phyloP scores from a whole-genome alignment of 2,113 vertebrate genomes.

The human region DNA sequence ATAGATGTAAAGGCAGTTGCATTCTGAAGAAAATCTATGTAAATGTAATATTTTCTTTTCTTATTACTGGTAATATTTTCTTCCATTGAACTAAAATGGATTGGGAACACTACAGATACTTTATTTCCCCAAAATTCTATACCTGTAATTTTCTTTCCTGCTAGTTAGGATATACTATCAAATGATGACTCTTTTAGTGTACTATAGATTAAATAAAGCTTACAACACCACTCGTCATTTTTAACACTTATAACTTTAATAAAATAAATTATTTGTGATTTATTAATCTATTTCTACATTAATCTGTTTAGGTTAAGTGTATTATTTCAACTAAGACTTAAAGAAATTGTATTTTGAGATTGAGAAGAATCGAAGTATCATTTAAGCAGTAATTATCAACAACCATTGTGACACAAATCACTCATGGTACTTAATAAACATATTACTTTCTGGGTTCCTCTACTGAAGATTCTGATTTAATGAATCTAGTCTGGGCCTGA shows the following conservation, averaged over 20 bases:
- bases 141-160: neutral
- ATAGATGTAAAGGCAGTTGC: neutral
- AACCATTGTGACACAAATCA: neutral
- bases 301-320: neutral
- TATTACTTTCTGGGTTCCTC: neutral
- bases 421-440: neutral
- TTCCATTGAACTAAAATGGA: neutral
- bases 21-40: neutral
- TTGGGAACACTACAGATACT: neutral
- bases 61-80: neutral
- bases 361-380: neutral
- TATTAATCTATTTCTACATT: neutral
- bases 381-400: neutral
- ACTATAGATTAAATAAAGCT: neutral
- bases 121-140: neutral
- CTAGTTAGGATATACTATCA: neutral
- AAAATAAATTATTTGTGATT: constrained; percentile 29
- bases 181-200: neutral
- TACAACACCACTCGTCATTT: neutral
- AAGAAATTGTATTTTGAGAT: neutral
- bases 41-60: neutral
- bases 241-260: neutral
- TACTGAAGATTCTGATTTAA: neutral
- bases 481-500: neutral
- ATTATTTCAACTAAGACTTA: neutral